phyloP scores from a whole-genome alignment of 2,113 vertebrate genomes.

The Columba livia region DNA sequence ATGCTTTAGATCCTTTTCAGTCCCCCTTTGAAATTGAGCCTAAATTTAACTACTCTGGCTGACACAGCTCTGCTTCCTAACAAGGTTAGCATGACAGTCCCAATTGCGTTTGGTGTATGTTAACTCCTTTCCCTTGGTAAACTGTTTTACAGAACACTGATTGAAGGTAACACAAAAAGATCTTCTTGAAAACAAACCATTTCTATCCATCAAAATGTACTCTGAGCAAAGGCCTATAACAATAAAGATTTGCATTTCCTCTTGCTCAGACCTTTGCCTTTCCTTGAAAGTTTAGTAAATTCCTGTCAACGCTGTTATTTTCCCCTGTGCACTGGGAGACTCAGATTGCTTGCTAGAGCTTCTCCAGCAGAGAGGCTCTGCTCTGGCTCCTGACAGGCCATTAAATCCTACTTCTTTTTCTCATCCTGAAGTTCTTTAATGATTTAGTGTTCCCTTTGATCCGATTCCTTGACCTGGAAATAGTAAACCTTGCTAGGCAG shows the following conservation, averaged over 20 bases:
- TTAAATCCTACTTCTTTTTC: slow-evolving; percentile 5
- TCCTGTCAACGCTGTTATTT: background rate
- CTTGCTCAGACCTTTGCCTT: background rate
- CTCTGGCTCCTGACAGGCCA: background rate
- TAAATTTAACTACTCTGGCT: background rate
- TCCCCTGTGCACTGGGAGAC: background rate
- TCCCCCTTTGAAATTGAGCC: background rate
- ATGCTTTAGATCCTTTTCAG: background rate
- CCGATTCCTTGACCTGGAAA: background rate
- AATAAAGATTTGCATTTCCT: background rate
- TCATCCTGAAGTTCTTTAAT: background rate
- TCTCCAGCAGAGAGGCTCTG: background rate
- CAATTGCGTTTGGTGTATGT: background rate
- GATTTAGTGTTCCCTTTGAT: background rate
- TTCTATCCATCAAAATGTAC: background rate
- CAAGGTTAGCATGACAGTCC: background rate
- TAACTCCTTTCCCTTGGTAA: background rate
- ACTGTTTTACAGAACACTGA: background rate
- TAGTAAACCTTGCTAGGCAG: background rate
- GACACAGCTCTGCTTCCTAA: background rate
- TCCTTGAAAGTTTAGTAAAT: background rate
- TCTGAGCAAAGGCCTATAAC: background rate
- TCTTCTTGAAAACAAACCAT: background rate
- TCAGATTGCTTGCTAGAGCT: background rate
- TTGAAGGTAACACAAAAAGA: background rate